Evolutionary conservation across 2,797 vertebrate species (phyloP).

Genomic region (Leptatherina wallacei): DNA sequence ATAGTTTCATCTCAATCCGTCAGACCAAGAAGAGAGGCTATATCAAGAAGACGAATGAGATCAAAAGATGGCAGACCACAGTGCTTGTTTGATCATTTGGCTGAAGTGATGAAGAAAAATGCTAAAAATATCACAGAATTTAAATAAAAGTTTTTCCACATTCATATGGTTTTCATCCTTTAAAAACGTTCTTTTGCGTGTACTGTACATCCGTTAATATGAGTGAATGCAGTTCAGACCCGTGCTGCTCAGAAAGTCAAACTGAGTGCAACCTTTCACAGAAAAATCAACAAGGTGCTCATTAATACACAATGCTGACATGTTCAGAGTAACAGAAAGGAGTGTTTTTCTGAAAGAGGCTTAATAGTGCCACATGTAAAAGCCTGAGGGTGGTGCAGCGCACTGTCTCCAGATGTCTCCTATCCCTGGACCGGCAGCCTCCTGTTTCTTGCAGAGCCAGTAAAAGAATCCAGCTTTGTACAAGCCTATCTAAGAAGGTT

Average conservation of each 20-base stretch:
- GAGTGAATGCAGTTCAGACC: not conserved
- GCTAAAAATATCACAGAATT: too few species aligned
- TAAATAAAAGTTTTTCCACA: too few species aligned
- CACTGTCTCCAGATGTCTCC: constrained; percentile 60
- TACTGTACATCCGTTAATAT: not conserved
- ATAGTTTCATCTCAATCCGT: too few species aligned
- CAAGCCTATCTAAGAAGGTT: constrained; percentile 52
- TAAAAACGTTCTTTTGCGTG: not conserved
- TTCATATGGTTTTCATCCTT: too few species aligned
- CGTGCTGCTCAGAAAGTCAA: not conserved
- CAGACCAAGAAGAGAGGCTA: too few species aligned
- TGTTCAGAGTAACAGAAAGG: not conserved
- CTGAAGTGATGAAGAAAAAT: too few species aligned
- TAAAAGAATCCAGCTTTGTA: constrained; percentile 61
- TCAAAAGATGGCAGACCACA: too few species aligned
- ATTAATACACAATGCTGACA: not conserved
- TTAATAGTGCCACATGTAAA: constrained; percentile 25
- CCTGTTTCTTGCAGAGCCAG: constrained; percentile 66
- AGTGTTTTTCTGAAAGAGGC: not conserved
- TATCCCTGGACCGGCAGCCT: constrained; percentile 64
- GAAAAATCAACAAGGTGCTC: not conserved
- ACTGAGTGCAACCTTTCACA: not conserved
- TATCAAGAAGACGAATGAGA: too few species aligned
- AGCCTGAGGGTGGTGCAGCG: constrained; percentile 18
- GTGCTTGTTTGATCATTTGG: too few species aligned